Base-by-base conservation (phyloP, 2,797 vertebrate genomes). In the Urophycis tenuis region DNA sequence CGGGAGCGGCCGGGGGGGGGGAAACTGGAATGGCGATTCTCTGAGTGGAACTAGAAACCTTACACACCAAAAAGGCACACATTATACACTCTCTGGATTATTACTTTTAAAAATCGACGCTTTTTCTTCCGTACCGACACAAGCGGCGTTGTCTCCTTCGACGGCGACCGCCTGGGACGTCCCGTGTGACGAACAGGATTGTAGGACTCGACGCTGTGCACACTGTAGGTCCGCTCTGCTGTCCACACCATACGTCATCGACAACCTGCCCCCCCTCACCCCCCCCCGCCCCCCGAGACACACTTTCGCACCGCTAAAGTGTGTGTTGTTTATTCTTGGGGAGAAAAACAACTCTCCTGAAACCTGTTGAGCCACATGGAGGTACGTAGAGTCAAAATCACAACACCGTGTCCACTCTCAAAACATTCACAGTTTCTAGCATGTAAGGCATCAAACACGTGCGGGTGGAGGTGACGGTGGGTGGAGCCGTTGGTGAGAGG, bases 371-470 rank as follows among this genome's bases (percentile, higher is more conserved):
- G 36, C 41, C 77, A 77, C 25, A 72, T 15, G 17, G 70, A 36
- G 30, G 30, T 12, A 39, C 64, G 15, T 30, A 60, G 73, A 75
- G 72, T 1, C 39, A 74, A 72, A 7, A 77, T 75, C 45, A 76
- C 79, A 64, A 22, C 14, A 75, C 71, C 0, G 22, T 12, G 22
- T 73, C 72, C 35, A n/a, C 81, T 77, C 77, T 81, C 78, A 89
- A 82, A n/a, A 86, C 84, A 74, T 88, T 91, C 88, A 88, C 86
- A 88, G 83, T 81, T 89, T 86, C 67, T 70, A 79, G 77, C 85
- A 85, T 85, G 85, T 91, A 93, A 94, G 92, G 92, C 92, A 89
- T 90, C 72, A 74, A 82, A 87, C 80, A 83, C 84, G 41, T 32
- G 41, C 71, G 67, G 29, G 22, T 31, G 35, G 30, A 30, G 29